Evolutionary conservation across 2,797 vertebrate genomes (phyloP), one percentile per base, ranked within the genome.

Genomic region (Zonotrichia albicollis): DNA sequence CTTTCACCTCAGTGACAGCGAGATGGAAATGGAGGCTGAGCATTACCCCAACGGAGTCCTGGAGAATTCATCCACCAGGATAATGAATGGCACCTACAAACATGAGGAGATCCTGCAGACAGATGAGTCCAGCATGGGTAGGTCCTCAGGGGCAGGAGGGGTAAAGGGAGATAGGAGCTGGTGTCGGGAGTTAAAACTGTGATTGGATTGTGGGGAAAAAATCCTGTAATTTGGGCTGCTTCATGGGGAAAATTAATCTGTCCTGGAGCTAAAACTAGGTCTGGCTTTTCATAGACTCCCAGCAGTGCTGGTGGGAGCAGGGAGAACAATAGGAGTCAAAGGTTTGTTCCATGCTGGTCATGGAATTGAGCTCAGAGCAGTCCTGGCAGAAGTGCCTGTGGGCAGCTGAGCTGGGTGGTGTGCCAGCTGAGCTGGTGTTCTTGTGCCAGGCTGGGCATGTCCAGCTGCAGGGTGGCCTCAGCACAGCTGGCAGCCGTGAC

Each of bases 1-100:
- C 80, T 79, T 93, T 92, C 43, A 23, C 78, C 45, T 17, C 96
- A 99, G 99, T 84, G 99, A 99, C 97, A 99, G 99, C 8, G 99
- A 99, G 97, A 99, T 99, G 99, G 99, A 99, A 97, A 99, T 99
- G 65, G 99, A 99, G 84, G 98, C 98, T 22, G 99, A 99, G 85
- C 99, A 99, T 96, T 99, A 99, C 89, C 99, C 98, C 94, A 99
- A 99, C 0, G 99, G 99, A 30, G 98, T 99, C 54, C 96, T 98
- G 10, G 99, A 99, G 87, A 98, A 98, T 92, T 98, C 99, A 54
- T 98, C 99, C 32, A 98, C 98, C 9, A 98, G 98, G 76, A 99
- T 99, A 84, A 98, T 99, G 98, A 99, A 99, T 36, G 99, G 99
- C 94, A 99, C 99, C 70, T 99, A 99, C 97, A 99, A 99, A 95